Evolutionary conservation across 2,888 invertebrate genomes (phyloP).

Genomic region (Alentia gelatinosa): DNA sequence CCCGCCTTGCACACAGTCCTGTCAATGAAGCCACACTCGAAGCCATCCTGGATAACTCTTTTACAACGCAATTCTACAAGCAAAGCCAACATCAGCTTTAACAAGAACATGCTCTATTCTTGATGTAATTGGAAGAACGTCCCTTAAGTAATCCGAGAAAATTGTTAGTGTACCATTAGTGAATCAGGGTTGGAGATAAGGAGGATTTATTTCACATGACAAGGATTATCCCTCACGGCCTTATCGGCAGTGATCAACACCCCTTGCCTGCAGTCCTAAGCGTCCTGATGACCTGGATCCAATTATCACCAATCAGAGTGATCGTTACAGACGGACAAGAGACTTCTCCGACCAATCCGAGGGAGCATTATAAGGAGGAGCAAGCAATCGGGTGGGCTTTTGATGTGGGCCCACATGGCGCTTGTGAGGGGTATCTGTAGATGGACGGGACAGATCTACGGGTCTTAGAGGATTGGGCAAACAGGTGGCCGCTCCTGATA

Average conservation of each 20-base stretch:
- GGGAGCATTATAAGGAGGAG: too few relatives aligned
- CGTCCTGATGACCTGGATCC: background rate
- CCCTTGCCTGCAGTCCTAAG: background rate
- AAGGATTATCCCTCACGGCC: background rate
- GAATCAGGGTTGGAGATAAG: background rate
- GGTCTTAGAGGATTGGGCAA: background rate
- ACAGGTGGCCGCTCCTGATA: background rate
- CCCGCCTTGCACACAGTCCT: background rate
- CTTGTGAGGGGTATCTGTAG: background rate
- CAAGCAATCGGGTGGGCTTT: too few relatives aligned
- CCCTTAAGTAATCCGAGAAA: background rate
- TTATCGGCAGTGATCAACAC: background rate
- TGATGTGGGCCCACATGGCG: too few relatives aligned
- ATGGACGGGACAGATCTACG: background rate
- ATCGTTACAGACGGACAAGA: background rate
- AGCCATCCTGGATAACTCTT: background rate
- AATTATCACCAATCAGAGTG: background rate
- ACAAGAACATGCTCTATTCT: background rate
- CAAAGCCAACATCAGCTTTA: background rate
- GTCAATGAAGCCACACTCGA: background rate
- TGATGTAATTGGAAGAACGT: background rate
- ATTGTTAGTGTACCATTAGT: too few relatives aligned
- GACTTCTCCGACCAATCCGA: background rate
- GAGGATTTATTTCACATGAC: background rate
- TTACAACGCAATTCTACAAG: background rate